phyloP scores from a whole-genome alignment of 2,113 vertebrate genomes.

The Chaetodon trifascialis region DNA sequence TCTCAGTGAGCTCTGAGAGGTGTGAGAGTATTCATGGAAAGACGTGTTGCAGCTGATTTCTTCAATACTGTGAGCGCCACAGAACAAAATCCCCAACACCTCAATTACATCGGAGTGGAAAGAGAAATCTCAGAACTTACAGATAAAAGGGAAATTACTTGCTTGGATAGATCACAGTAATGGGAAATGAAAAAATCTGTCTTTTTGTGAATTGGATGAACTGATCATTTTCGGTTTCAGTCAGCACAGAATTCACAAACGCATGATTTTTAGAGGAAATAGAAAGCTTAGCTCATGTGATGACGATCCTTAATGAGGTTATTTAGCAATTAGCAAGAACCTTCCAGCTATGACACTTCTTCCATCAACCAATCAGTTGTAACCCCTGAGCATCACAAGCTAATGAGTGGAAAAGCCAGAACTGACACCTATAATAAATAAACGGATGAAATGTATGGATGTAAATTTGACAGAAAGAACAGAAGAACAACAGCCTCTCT shows the following conservation, averaged over 20 bases:
- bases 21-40: constrained; percentile 14
- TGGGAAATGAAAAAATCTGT: not conserved
- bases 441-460: not conserved
- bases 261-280: not conserved
- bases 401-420: not conserved
- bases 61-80: not conserved
- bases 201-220: not conserved
- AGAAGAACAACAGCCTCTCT: not conserved
- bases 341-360: not conserved
- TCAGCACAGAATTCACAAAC: not conserved
- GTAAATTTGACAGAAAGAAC: not conserved
- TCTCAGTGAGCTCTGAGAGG: constrained; percentile 10
- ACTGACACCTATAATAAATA: not conserved
- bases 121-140: not conserved
- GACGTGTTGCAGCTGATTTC: not conserved
- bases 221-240: not conserved
- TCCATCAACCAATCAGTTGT: not conserved
- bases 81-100: not conserved
- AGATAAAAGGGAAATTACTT: constrained; percentile 4
- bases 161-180: not conserved
- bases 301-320: not conserved
- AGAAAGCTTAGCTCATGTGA: not conserved
- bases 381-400: not conserved
- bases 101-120: not conserved
- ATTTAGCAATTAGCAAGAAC: not conserved